These are phyloP conservation scores for Limnephilus marmoratus DNA, from an alignment of 2,888 invertebrate genomes.

Conservation along the genomic window DNA sequence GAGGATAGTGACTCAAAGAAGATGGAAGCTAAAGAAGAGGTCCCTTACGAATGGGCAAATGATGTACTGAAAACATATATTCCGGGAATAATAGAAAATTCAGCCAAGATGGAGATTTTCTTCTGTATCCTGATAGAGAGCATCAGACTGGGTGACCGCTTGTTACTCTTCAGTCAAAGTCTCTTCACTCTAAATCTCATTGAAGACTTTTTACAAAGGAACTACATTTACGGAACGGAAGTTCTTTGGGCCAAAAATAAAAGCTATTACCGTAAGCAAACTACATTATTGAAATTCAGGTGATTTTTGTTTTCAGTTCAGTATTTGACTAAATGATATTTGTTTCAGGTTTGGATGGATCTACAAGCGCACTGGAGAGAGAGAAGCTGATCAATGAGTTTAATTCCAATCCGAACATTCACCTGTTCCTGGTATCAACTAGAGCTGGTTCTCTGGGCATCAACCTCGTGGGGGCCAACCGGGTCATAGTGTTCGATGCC, in stretches of 20 bases:
- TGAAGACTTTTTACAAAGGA: slow-evolving; percentile 92
- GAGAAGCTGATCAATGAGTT: slow-evolving; percentile 98
- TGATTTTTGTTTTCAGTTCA: background rate
- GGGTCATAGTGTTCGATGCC: slow-evolving; percentile 98
- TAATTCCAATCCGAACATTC: slow-evolving; percentile 90
- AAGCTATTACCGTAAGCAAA: slow-evolving; percentile 91
- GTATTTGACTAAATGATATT: slow-evolving; percentile 4
- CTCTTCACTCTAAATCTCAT: slow-evolving; percentile 96
- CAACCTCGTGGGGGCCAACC: slow-evolving; percentile 97
- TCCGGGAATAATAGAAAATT: slow-evolving; percentile 93
- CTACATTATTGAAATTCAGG: background rate
- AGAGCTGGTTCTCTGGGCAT: slow-evolving; percentile 97
- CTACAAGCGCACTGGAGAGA: slow-evolving; percentile 94
- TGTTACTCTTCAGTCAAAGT: slow-evolving; percentile 97
- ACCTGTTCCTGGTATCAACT: slow-evolving; percentile 96
- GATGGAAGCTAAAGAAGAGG: slow-evolving; percentile 85
- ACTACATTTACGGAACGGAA: slow-evolving; percentile 82
- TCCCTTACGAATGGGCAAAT: slow-evolving; percentile 93
- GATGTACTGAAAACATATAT: slow-evolving; percentile 91
- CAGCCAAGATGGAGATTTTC: slow-evolving; percentile 96
- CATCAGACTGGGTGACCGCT: slow-evolving; percentile 90
- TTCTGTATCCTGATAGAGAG: slow-evolving; percentile 94
- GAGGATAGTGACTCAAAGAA: slow-evolving; percentile 82
- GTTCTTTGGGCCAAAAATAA: slow-evolving; percentile 90
- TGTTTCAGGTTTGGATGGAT: slow-evolving; percentile 91